Percentiles rank a stretch among this genome's conserved stretches.
Conservation (phyloP, 2,797 vertebrate genomes). For the Coregonus ussuriensis region DNA sequence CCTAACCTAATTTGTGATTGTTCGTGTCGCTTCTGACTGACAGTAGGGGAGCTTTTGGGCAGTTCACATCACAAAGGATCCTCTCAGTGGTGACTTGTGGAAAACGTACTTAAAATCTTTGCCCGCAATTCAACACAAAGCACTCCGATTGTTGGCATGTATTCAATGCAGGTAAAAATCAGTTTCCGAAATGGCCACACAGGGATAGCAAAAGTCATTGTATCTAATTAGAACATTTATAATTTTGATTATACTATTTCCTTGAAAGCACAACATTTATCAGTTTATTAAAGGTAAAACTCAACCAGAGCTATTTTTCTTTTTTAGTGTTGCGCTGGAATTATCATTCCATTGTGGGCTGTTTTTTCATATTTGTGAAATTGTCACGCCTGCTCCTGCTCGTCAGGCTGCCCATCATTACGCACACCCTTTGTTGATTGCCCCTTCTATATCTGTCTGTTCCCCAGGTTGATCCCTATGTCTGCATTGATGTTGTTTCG, state of each 20-base stretch:
- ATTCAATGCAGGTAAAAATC: background rate
- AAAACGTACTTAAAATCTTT: background rate
- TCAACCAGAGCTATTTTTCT: conserved; percentile 51
- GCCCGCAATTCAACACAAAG: background rate
- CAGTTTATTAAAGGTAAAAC: conserved; percentile 73
- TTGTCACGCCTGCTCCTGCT: background rate
- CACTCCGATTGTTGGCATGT: background rate
- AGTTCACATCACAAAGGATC: background rate
- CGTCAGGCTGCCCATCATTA: too few species aligned
- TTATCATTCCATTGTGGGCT: conserved; percentile 52
- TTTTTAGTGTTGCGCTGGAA: conserved; percentile 48
- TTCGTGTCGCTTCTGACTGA: background rate
- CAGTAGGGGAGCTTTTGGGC: background rate
- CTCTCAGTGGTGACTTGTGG: background rate
- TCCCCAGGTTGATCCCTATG: too few species aligned
- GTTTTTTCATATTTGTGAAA: conserved; percentile 68
- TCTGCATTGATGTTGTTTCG: too few species aligned
- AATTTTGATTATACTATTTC: conserved; percentile 77
- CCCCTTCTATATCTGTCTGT: too few species aligned
- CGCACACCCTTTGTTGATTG: too few species aligned
- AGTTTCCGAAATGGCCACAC: conserved; percentile 70
- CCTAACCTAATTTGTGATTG: background rate
- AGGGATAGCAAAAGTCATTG: conserved; percentile 74
- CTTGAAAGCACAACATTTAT: conserved; percentile 76
- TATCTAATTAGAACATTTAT: conserved; percentile 76